Evolutionary conservation across 2,888 invertebrate species (phyloP).

Genomic region (Drosophila phalerata): DNA sequence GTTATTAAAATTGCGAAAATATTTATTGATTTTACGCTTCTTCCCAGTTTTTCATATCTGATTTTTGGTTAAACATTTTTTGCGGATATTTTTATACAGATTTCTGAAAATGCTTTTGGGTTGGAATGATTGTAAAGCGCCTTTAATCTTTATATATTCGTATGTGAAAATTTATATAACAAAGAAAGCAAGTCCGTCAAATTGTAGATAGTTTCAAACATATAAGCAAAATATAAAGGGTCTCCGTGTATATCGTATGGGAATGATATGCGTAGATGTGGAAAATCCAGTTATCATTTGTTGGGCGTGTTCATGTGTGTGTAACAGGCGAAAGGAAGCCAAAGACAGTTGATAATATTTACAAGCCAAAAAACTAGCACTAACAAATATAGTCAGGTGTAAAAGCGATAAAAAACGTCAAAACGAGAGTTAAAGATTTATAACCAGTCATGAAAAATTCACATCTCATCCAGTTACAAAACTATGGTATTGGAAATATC

Average conservation of each 20-base stretch:
- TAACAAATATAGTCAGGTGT: constrained; percentile 32
- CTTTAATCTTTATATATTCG: not conserved
- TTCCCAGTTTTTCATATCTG: not conserved
- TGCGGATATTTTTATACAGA: not conserved
- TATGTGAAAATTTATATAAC: not conserved
- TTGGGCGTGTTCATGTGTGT: constrained; percentile 15
- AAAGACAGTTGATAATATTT: constrained; percentile 62
- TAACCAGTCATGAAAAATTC: constrained; percentile 1
- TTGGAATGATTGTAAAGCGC: not conserved
- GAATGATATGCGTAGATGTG: constrained; percentile 46
- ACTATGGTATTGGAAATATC: not conserved
- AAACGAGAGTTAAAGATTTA: not conserved
- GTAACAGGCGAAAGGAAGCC: constrained; percentile 37
- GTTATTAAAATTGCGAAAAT: not conserved
- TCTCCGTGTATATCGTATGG: constrained; percentile 11
- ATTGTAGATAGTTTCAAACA: constrained; percentile 11
- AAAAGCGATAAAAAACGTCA: constrained; percentile 9
- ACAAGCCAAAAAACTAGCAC: constrained; percentile 45
- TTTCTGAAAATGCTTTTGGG: not conserved
- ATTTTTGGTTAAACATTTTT: not conserved
- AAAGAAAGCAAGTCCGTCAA: not conserved
- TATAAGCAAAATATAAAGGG: constrained; percentile 23
- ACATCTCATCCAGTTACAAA: not conserved
- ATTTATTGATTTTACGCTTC: not conserved
- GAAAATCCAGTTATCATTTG: constrained; percentile 73